Percentiles rank a stretch among this genome's conserved stretches.
Conservation (phyloP, 2,888 invertebrate species). For the Drosophila stalkeri region DNA sequence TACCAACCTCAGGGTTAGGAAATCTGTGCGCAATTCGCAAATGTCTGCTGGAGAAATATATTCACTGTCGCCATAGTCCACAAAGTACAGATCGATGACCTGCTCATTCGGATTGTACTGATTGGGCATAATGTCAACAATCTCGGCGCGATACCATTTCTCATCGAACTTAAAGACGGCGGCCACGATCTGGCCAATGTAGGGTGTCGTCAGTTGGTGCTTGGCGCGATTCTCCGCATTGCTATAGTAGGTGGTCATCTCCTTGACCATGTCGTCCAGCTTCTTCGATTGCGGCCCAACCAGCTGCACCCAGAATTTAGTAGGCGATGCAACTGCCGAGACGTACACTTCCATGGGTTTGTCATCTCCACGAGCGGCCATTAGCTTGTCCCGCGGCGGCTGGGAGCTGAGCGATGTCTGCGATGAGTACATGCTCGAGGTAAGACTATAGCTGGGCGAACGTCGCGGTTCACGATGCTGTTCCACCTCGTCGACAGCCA, state of each 20-base stretch:
- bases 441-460: constrained; percentile 80
- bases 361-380: constrained; percentile 84
- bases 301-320: constrained; percentile 94
- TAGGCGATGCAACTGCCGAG: constrained; percentile 92
- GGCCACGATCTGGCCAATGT: constrained; percentile 93
- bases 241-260: constrained; percentile 93
- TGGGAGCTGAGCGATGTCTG: constrained; percentile 83
- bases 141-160: constrained; percentile 90
- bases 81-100: constrained; percentile 90
- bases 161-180: constrained; percentile 93
- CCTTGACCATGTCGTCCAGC: constrained; percentile 91
- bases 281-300: constrained; percentile 90
- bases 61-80: constrained; percentile 95
- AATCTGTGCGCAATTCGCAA: constrained; percentile 90
- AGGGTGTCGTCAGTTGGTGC: constrained; percentile 87
- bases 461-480: constrained; percentile 86
- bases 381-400: constrained; percentile 82
- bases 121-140: constrained; percentile 88
- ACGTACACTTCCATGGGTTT: constrained; percentile 93
- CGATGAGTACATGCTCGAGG: constrained; percentile 84
- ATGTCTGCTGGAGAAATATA: constrained; percentile 88
- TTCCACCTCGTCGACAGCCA: constrained; percentile 84
- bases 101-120: constrained; percentile 88
- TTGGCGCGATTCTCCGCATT: constrained; percentile 88
- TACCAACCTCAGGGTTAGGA: constrained; percentile 83